Conservation (phyloP, 1,140 invertebrate genomes). For the Drosophila willistoni region DNA sequence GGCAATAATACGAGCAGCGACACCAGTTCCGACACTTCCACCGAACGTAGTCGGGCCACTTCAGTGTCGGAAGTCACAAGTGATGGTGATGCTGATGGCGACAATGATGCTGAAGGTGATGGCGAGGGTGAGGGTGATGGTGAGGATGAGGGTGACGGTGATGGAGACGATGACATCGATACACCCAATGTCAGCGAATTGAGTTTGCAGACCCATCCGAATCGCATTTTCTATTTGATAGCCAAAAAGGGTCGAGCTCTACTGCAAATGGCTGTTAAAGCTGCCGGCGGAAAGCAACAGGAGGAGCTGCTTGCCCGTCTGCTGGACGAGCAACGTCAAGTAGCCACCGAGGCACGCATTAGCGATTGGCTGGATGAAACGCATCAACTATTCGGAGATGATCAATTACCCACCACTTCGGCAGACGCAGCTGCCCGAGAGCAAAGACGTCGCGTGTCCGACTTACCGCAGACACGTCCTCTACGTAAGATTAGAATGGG, state of each 20-base stretch:
- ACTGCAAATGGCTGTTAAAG: slow-evolving; percentile 74
- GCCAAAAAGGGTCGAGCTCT: slow-evolving; percentile 76
- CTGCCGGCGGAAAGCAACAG: slow-evolving; percentile 52
- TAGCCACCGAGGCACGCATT: slow-evolving; percentile 55
- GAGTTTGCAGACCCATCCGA: slow-evolving; percentile 69
- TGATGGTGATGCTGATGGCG: slow-evolving; percentile 39
- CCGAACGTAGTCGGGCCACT: slow-evolving; percentile 38
- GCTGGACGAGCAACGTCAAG: slow-evolving; percentile 57
- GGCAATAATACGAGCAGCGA: slow-evolving; percentile 76
- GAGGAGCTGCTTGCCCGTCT: slow-evolving; percentile 56
- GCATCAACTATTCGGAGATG: slow-evolving; percentile 58
- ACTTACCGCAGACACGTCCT: background rate
- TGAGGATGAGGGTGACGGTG: slow-evolving; percentile 22
- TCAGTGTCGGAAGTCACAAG: slow-evolving; percentile 43
- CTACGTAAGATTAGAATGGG: slow-evolving; percentile 37
- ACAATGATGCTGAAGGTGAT: slow-evolving; percentile 31
- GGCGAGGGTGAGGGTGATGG: too few relatives aligned
- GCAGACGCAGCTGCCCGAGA: slow-evolving; percentile 65
- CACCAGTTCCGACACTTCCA: slow-evolving; percentile 43
- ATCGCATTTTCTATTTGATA: slow-evolving; percentile 81
- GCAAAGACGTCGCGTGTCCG: slow-evolving; percentile 18
- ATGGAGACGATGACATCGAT: slow-evolving; percentile 26
- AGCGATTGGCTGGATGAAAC: slow-evolving; percentile 68
- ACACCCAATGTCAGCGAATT: slow-evolving; percentile 68
- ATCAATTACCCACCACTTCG: slow-evolving; percentile 67